These are phyloP conservation scores for Charanyca ferruginea DNA, from an alignment of 2,888 invertebrate genomes.

Conservation along the genomic window DNA sequence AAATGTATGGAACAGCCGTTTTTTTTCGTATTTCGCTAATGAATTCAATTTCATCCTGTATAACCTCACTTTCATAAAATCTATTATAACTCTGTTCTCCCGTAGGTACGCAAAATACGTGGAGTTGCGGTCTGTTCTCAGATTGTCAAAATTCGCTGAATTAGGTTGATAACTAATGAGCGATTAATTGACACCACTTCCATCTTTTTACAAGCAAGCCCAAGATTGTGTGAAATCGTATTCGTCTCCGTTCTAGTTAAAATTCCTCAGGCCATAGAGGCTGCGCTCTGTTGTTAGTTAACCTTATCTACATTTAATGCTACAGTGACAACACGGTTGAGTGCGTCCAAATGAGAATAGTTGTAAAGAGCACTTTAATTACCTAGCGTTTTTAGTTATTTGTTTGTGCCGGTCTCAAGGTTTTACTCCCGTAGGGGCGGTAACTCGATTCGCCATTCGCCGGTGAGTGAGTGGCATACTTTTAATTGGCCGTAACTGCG, in stretches of 20 bases:
- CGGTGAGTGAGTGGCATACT: slow-evolving; percentile 88
- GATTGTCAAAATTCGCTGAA: no score
- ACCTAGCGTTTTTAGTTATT: slow-evolving; percentile 80
- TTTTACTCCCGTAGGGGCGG: slow-evolving; percentile 74
- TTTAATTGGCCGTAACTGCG: slow-evolving; percentile 90
- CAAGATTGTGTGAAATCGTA: no score
- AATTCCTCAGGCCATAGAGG: slow-evolving; percentile 34
- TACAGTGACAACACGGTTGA: slow-evolving; percentile 51
- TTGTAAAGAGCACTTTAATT: slow-evolving; percentile 77
- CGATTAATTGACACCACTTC: no score
- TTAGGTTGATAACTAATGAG: no score
- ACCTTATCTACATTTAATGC: slow-evolving; percentile 53
- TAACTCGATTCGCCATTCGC: slow-evolving; percentile 85
- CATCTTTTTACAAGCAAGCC: no score
- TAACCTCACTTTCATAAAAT: no score
- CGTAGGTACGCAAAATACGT: no score
- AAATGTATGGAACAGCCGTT: no score
- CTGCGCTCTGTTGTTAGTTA: slow-evolving; percentile 22
- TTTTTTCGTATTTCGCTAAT: no score
- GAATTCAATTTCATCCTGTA: no score
- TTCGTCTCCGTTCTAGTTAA: not conserved
- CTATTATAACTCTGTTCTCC: no score
- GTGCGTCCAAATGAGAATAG: slow-evolving; percentile 76
- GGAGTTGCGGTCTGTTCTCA: no score
- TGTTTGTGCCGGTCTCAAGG: slow-evolving; percentile 82